Evolutionary conservation across 2,888 invertebrate genomes (phyloP).

Genomic region (Ditylenchus weischeri): DNA sequence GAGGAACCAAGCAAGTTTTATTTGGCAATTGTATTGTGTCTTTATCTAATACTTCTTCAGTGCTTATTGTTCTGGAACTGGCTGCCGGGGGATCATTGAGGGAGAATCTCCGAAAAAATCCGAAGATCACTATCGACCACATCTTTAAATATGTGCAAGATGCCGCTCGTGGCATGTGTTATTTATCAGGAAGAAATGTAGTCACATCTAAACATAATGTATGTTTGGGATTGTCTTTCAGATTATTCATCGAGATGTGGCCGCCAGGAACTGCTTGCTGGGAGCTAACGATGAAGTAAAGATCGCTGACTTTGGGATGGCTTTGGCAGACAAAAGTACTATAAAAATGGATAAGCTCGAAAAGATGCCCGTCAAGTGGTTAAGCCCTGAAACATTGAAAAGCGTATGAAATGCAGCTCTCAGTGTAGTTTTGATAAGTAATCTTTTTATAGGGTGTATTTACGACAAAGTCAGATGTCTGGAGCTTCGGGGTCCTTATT

Average conservation of each 20-base stretch:
- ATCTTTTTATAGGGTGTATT: constrained; percentile 17
- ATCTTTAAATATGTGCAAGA: constrained; percentile 20
- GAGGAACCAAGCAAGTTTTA: constrained; percentile 22
- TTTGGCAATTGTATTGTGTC: too few relatives aligned
- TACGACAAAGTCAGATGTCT: too few relatives aligned
- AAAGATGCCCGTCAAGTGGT: constrained; percentile 43
- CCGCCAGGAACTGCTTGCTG: constrained; percentile 30
- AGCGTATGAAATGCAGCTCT: too few relatives aligned
- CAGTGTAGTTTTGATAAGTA: too few relatives aligned
- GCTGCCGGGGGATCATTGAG: constrained; percentile 28
- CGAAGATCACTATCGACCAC: constrained; percentile 12
- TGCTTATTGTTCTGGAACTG: constrained; percentile 32
- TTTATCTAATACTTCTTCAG: too few relatives aligned
- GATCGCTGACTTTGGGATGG: constrained; percentile 41
- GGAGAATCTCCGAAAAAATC: constrained; percentile 3
- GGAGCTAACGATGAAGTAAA: constrained; percentile 22
- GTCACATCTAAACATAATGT: too few relatives aligned
- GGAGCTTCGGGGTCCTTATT: too few relatives aligned
- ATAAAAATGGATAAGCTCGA: constrained; percentile 28
- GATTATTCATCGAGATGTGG: constrained; percentile 33
- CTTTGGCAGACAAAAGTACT: constrained; percentile 24
- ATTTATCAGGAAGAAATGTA: constrained; percentile 22
- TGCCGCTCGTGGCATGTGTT: constrained; percentile 28
- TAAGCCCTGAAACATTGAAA: constrained; percentile 34
- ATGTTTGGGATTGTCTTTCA: too few relatives aligned